Conservation (phyloP, 2,113 vertebrate genomes). For the Spilogale gracilis region DNA sequence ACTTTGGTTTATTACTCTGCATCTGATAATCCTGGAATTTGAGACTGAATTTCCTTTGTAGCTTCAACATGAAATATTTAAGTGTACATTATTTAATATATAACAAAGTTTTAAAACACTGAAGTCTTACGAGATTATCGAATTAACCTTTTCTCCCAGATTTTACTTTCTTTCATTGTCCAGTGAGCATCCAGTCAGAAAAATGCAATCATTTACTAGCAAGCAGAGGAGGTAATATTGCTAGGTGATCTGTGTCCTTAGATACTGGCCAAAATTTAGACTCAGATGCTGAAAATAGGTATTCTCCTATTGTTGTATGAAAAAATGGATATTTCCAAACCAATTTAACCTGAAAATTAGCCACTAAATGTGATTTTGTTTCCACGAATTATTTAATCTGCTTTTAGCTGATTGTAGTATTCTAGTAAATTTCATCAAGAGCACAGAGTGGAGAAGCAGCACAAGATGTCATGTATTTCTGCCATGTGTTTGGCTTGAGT, state of each 20-base stretch:
- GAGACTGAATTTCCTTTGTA: conserved; percentile 17
- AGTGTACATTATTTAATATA: conserved; percentile 44
- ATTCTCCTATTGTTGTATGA: background rate
- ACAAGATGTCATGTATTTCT: background rate
- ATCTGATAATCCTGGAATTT: conserved; percentile 23
- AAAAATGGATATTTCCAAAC: background rate
- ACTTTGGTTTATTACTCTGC: background rate
- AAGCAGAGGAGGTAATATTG: background rate
- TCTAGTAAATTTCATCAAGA: background rate
- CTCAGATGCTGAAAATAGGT: background rate
- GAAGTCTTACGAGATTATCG: background rate
- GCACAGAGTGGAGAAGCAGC: background rate
- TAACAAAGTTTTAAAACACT: background rate
- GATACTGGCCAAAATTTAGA: background rate
- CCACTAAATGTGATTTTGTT: background rate
- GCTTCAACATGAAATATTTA: conserved; percentile 29
- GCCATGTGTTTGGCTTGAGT: background rate
- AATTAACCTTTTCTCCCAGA: background rate
- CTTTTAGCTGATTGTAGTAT: background rate
- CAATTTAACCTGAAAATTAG: background rate
- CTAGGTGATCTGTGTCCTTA: background rate
- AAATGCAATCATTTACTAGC: background rate
- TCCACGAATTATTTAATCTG: background rate
- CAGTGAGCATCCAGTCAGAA: background rate
- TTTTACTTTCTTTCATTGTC: conserved; percentile 19